Conservation (phyloP, 2,113 vertebrate species). For the Oxygymnocypris stewartii region DNA sequence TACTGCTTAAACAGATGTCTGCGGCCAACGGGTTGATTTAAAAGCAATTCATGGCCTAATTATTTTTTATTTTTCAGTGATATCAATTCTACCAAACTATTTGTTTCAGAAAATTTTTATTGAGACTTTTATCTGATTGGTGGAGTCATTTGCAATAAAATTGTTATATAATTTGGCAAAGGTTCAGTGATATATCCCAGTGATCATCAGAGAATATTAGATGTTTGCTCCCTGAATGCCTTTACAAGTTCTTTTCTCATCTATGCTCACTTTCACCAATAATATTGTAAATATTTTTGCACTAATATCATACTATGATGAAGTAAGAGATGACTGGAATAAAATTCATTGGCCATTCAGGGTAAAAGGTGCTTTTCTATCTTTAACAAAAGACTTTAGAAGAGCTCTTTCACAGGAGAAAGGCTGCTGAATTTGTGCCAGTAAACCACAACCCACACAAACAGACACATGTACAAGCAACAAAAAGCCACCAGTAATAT, state of each 20-base stretch:
- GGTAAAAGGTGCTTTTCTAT: neutral
- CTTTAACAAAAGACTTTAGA: neutral
- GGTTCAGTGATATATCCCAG: neutral
- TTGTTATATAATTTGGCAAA: neutral
- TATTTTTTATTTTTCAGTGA: neutral
- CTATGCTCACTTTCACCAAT: neutral
- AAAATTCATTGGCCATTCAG: neutral
- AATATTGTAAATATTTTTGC: neutral
- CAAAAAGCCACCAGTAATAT: constrained; percentile 8
- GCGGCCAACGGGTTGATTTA: neutral
- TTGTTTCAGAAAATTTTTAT: neutral
- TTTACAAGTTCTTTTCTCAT: neutral
- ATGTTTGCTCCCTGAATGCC: neutral
- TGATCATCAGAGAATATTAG: neutral
- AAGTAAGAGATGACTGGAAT: neutral
- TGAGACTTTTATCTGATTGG: neutral
- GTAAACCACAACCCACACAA: neutral
- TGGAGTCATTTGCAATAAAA: constrained; percentile 10
- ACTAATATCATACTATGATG: neutral
- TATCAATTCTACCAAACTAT: neutral
- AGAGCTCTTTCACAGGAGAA: neutral
- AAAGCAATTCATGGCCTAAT: neutral
- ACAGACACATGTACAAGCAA: neutral
- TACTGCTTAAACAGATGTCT: constrained; percentile 9
- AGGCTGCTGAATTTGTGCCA: neutral